phyloP scores from a whole-genome alignment of 2,113 vertebrate genomes.

The Anseranas semipalmata region DNA sequence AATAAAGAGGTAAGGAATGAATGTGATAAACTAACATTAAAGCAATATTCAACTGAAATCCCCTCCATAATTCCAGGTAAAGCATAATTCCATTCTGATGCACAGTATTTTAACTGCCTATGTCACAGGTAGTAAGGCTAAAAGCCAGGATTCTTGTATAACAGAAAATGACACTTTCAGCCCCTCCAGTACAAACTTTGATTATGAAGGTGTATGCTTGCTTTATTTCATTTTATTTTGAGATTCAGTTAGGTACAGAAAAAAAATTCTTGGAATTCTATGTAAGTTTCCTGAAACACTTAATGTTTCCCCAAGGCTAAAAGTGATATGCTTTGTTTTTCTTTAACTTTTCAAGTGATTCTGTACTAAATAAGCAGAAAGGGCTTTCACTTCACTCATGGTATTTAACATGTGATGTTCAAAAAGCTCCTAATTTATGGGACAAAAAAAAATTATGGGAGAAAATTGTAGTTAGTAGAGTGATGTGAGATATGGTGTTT shows the following conservation, averaged over 20 bases:
- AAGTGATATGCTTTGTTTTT: neutral
- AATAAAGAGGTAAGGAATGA: neutral
- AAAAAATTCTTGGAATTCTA: neutral
- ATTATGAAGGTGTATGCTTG: neutral
- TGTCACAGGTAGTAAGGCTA: neutral
- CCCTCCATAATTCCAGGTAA: neutral
- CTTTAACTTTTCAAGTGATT: neutral
- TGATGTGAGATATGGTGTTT: neutral
- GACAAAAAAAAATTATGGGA: neutral
- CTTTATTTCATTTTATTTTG: neutral
- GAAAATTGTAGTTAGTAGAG: neutral
- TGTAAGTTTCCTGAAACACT: neutral
- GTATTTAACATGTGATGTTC: neutral
- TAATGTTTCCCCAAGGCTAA: neutral
- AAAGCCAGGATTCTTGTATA: neutral
- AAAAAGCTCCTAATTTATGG: neutral
- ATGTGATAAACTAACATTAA: neutral
- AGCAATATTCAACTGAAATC: neutral
- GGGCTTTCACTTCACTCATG: neutral
- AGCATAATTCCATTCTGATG: neutral
- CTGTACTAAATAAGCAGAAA: neutral
- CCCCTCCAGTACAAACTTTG: neutral
- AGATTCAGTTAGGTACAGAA: neutral
- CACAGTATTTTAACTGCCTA: neutral
- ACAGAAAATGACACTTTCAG: neutral